These are phyloP conservation scores for Lithophane socia DNA, from an alignment of 2,888 invertebrate genomes.

Conservation along the genomic window DNA sequence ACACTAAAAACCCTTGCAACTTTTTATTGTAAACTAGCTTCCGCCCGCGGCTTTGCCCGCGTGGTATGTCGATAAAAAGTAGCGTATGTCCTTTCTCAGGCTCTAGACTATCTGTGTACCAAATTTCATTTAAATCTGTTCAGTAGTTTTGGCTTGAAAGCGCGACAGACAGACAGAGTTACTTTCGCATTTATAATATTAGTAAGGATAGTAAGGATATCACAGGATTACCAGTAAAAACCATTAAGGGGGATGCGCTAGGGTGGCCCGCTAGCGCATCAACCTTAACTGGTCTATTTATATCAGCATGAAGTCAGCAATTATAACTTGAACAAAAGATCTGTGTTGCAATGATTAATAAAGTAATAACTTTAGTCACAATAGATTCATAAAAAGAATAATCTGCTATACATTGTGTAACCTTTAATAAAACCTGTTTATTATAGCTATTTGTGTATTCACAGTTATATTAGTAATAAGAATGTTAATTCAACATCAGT, in stretches of 20 bases:
- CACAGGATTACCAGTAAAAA: neutral
- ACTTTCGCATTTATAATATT: no score
- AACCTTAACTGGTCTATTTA: constrained; percentile 6
- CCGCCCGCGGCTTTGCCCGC: no score
- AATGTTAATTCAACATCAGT: neutral
- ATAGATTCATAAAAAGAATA: constrained; percentile 25
- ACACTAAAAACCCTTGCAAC: constrained; percentile 2
- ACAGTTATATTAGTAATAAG: neutral
- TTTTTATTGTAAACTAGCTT: neutral
- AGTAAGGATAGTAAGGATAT: neutral
- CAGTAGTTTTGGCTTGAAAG: no score
- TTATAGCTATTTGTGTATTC: neutral
- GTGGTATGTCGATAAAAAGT: no score
- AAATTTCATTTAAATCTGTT: no score
- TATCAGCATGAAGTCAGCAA: neutral
- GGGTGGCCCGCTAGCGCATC: no score
- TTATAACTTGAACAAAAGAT: constrained; percentile 9
- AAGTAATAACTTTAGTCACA: neutral
- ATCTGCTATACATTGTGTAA: constrained; percentile 5
- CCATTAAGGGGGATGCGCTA: no score
- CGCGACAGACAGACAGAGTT: no score
- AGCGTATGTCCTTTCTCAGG: no score
- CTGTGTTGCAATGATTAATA: neutral
- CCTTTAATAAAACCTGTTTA: constrained; percentile 18
- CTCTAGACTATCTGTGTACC: no score